Evolutionary conservation across 2,113 vertebrate species (phyloP).

Genomic region (Oncorhynchus nerka): DNA sequence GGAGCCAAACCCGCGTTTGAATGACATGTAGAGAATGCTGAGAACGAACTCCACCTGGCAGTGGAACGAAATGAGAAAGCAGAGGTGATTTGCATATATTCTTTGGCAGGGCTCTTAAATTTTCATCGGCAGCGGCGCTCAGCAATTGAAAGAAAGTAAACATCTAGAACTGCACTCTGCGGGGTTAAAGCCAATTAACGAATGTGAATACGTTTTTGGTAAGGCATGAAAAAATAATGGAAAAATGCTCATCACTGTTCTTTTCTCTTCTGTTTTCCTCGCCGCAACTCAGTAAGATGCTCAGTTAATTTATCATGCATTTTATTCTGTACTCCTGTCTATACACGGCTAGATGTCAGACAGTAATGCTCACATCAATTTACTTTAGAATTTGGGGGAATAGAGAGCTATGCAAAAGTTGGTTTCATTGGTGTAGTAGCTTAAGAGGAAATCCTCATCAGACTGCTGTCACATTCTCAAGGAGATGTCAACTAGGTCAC

Average conservation of each 20-base stretch:
- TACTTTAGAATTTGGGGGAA: too few species aligned
- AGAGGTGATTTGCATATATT: conserved; percentile 52
- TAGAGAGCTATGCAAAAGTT: not conserved
- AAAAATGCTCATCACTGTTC: not conserved
- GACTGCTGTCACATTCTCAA: too few species aligned
- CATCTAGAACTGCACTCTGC: conserved; percentile 48
- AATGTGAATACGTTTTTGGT: conserved; percentile 37
- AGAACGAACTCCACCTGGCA: conserved; percentile 53
- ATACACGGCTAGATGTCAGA: conserved; percentile 17
- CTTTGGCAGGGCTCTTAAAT: conserved; percentile 57
- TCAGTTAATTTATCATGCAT: conserved; percentile 32
- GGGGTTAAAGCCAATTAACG: conserved; percentile 57
- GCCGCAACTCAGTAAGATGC: conserved; percentile 1
- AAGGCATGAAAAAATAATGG: not conserved
- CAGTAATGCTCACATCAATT: not conserved
- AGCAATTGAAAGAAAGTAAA: conserved; percentile 63
- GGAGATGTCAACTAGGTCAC: too few species aligned
- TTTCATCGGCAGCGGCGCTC: conserved; percentile 52
- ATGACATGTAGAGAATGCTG: conserved; percentile 47
- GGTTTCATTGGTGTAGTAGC: too few species aligned
- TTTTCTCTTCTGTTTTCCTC: too few species aligned
- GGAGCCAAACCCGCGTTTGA: conserved; percentile 36
- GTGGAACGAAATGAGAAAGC: conserved; percentile 50
- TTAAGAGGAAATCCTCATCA: too few species aligned
- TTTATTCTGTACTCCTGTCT: conserved; percentile 24